Evolutionary conservation across 1,140 invertebrate genomes (phyloP).

Genomic region (Asobara japonica): DNA sequence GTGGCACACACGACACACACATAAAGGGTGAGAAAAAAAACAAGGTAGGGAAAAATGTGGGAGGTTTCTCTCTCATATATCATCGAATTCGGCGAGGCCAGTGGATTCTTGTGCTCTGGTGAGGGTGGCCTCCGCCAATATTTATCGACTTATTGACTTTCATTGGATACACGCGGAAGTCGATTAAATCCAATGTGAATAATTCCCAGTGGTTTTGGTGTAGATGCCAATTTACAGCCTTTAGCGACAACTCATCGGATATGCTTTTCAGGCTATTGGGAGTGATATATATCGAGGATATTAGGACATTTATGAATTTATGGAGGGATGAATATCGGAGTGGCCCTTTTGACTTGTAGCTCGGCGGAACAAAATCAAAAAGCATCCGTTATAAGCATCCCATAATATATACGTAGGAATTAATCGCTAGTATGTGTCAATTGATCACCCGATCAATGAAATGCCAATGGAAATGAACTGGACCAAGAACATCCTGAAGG

Average conservation of each 20-base stretch:
- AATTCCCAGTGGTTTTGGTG: slow-evolving; percentile 23
- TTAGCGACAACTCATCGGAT: slow-evolving; percentile 16
- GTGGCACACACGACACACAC: background rate
- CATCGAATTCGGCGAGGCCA: slow-evolving; percentile 8
- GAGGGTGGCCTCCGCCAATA: slow-evolving; percentile 10
- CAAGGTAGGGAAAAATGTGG: background rate
- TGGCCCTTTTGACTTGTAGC: background rate
- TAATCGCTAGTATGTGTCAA: too few relatives aligned
- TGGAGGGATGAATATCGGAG: background rate
- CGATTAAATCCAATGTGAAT: slow-evolving; percentile 32
- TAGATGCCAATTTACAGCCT: slow-evolving; percentile 6
- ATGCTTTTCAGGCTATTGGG: background rate
- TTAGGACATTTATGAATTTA: slow-evolving; percentile 9
- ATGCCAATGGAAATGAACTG: too few relatives aligned
- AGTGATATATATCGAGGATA: slow-evolving; percentile 1
- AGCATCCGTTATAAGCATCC: too few relatives aligned
- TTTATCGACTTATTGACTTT: slow-evolving; percentile 33
- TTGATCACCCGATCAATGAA: too few relatives aligned
- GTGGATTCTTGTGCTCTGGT: background rate
- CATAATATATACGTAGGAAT: too few relatives aligned
- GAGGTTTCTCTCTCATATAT: slow-evolving; percentile 15
- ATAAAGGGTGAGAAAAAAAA: too few relatives aligned
- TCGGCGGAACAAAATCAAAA: too few relatives aligned
- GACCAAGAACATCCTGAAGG: too few relatives aligned
- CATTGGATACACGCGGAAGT: slow-evolving; percentile 23